A percentile compares a stretch with the other conserved stretches of the same genome.
Conservation (phyloP, 2,113 vertebrate species). For the Speoplatyrhinus poulsoni region DNA sequence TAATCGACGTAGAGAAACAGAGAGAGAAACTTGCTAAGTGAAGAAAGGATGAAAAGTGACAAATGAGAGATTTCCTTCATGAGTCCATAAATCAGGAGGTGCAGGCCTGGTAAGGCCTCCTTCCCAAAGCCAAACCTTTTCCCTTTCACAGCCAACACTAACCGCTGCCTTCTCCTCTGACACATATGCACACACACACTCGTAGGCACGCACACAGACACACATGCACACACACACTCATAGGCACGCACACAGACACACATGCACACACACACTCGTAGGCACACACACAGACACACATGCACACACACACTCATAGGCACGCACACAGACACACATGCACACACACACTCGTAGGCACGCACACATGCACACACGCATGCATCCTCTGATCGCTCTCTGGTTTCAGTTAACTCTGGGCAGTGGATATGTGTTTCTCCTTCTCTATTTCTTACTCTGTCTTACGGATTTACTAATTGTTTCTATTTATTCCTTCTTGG, state of each 20-base stretch:
- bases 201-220: constrained; percentile 31
- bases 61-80: constrained; percentile 77
- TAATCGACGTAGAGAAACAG: constrained; percentile 8
- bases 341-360: not conserved
- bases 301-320: not conserved
- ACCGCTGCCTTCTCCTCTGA: constrained; percentile 42
- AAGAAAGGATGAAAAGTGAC: constrained; percentile 70
- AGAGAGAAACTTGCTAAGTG: constrained; percentile 21
- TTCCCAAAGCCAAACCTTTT: constrained; percentile 42
- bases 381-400: not conserved
- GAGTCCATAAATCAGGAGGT: constrained; percentile 66
- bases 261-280: constrained; percentile 16
- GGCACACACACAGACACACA: constrained; percentile 1
- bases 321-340: constrained; percentile 27
- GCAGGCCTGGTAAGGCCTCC: constrained; percentile 45
- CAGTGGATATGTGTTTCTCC: too few relatives aligned
- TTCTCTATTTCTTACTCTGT: too few relatives aligned
- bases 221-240: constrained; percentile 1
- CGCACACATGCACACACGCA: not conserved
- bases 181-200: constrained; percentile 36
- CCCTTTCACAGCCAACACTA: constrained; percentile 50
- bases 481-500: too few relatives aligned
- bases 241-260: too few relatives aligned
- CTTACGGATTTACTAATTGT: too few relatives aligned
- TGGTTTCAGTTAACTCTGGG: too few relatives aligned